Evolutionary conservation across 1,140 invertebrate genomes (phyloP), one percentile per base, ranked within the genome.

Genomic region (Ephestia elutella): DNA sequence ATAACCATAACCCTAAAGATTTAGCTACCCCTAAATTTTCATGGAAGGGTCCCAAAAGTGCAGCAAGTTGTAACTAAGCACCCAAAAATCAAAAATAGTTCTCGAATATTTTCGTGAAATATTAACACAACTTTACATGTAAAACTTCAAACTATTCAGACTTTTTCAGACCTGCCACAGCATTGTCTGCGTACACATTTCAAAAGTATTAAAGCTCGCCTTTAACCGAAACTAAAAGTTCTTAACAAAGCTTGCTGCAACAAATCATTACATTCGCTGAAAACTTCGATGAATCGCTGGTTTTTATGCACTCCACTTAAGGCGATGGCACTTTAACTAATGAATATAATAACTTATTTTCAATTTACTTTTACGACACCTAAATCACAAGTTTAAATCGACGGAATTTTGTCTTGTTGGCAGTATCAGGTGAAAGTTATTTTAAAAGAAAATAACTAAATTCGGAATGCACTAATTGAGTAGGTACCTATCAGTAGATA

Each of bases 301-400:
- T 44, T 15, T 44, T 44, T 44, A 44, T 44, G 38, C 38, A 15
- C 38, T 44, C 7, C 32, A 13, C 38, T 44, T 44, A 44, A 44
- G 38, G 38, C 38, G 38, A 44, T 44, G 32, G 38, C 38, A 44
- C 15, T 44, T 25, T 44, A 44, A 17, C n/a, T 44, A 44, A 44
- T 44, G 38, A 44, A 44, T 44, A 0, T 17, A 4, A 44, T 7
- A 44, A n/a, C 10, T 44, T 44, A 15, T 44, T 15, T 2, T 2
- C 10, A 3, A 25, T 3, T 2, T 25, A 44, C 7, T 44, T 44
- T 44, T 5, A 15, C n/a, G n/a, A 44, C 38, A 44, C 38, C 10
- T 32, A 15, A 44, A 44, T 44, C 13, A 44, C 38, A 44, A 44
- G 32, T 38, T 38, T 38, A 38, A 38, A 38, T 8, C 5, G 11